Evolutionary conservation across 2,113 vertebrate species (phyloP).

Genomic region (Bujurquina vittata): DNA sequence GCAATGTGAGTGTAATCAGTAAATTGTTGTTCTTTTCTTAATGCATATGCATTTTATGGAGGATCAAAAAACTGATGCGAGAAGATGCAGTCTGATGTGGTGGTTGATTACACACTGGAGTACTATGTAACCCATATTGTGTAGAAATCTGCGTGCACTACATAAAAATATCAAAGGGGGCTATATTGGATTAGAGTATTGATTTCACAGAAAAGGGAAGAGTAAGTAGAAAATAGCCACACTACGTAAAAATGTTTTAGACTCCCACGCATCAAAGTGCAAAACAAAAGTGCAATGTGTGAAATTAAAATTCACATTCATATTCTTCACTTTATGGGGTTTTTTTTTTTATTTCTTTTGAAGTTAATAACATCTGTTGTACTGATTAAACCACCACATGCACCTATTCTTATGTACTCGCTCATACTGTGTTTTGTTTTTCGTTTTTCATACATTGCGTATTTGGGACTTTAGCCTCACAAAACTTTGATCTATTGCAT

Average conservation of each 20-base stretch:
- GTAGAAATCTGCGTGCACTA: background rate
- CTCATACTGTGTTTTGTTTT: background rate
- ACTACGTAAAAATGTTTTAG: background rate
- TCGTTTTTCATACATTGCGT: background rate
- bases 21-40: slow-evolving; percentile 17
- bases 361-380: too few species aligned
- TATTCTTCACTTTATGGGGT: too few species aligned
- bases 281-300: background rate
- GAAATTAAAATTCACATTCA: background rate
- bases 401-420: background rate
- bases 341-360: too few species aligned
- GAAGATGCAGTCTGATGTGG: slow-evolving; percentile 7
- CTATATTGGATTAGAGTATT: background rate
- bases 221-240: background rate
- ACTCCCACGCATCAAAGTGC: background rate
- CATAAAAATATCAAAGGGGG: background rate
- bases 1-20: slow-evolving; percentile 14
- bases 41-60: slow-evolving; percentile 36
- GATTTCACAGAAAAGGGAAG: background rate
- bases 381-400: background rate
- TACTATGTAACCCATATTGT: background rate
- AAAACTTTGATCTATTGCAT: background rate
- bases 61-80: background rate
- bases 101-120: slow-evolving; percentile 29
- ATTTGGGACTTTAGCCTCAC: background rate